phyloP scores from a whole-genome alignment of 2,113 vertebrate species.

The Mormyrus iriodes region DNA sequence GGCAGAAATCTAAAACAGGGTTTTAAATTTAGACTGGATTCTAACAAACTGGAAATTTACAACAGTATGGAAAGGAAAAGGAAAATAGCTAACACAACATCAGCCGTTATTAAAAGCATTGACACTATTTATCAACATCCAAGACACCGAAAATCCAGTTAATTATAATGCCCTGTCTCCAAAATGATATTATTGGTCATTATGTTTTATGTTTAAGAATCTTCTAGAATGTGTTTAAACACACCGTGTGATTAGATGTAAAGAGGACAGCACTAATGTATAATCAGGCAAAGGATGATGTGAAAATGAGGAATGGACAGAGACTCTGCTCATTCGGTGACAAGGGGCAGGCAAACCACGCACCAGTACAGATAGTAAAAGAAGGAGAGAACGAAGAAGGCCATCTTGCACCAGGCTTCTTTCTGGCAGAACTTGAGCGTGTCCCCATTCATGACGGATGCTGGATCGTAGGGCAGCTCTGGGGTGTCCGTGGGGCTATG shows the following conservation, averaged over 20 bases:
- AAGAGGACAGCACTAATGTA: not conserved
- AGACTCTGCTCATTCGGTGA: not conserved
- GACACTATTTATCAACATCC: not conserved
- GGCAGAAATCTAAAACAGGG: not conserved
- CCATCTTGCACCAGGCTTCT: constrained; percentile 98
- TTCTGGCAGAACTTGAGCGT: constrained; percentile 94
- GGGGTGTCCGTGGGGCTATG: constrained; percentile 91
- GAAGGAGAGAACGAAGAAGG: constrained; percentile 95
- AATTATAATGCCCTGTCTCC: not conserved
- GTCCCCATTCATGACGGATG: constrained; percentile 89
- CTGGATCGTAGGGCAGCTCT: constrained; percentile 88
- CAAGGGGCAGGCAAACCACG: constrained; percentile 39
- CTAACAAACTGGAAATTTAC: not conserved
- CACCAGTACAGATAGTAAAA: constrained; percentile 99
- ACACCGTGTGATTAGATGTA: not conserved
- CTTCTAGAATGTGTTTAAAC: not conserved
- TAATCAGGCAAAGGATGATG: not conserved
- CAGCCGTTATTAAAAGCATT: not conserved
- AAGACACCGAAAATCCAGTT: not conserved
- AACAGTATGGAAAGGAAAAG: not conserved
- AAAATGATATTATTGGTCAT: not conserved
- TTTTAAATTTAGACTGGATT: not conserved
- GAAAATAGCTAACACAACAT: not conserved
- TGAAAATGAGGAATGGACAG: not conserved
- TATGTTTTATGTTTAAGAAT: not conserved